These are phyloP conservation scores for Netelia melanura DNA, from an alignment of 2,888 invertebrate species.

Conservation along the genomic window DNA sequence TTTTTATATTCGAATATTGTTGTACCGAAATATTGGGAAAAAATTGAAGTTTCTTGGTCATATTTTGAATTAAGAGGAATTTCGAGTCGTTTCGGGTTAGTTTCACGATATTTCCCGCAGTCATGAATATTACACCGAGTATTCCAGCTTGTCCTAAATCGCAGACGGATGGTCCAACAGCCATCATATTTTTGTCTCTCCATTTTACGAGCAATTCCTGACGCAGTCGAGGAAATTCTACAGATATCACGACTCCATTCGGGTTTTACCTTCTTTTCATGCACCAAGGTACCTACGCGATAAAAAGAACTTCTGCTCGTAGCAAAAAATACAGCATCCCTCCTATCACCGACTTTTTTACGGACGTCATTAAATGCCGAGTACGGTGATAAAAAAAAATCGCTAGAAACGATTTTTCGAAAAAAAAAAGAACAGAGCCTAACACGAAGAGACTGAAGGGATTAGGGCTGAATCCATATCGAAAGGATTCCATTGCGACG, in stretches of 20 bases:
- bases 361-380: conserved; percentile 8
- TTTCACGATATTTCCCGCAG: not conserved
- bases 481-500: conserved; percentile 43
- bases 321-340: not conserved
- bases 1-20: no score
- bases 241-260: not conserved
- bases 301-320: not conserved
- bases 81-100: not conserved
- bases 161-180: not conserved
- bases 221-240: not conserved
- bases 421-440: not conserved
- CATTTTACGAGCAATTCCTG: not conserved
- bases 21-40: no score
- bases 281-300: not conserved
- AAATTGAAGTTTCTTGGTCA: no score
- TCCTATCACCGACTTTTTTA: not conserved
- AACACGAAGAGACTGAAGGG: not conserved
- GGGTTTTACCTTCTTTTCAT: not conserved
- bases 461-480: no score
- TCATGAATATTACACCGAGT: not conserved
- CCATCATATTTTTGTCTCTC: not conserved
- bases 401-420: not conserved
- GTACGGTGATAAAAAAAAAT: not conserved
- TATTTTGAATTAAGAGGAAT: not conserved
- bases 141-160: not conserved